These are phyloP conservation scores for Pomatorhinus ruficollis DNA, from an alignment of 2,113 vertebrate species.

Conservation along the genomic window DNA sequence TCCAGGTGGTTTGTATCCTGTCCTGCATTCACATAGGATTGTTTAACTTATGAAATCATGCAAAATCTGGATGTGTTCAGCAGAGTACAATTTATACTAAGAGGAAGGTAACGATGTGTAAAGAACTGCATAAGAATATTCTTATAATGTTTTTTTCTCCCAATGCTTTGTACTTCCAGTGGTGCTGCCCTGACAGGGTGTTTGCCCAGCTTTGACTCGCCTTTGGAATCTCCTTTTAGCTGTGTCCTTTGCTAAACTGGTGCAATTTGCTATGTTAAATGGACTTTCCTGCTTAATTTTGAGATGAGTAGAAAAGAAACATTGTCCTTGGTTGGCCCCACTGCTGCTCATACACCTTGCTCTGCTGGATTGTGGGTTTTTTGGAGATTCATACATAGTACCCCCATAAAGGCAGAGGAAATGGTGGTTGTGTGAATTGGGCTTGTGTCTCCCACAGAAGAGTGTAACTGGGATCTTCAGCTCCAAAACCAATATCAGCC, in stretches of 20 bases:
- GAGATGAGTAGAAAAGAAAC: not conserved
- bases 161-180: not conserved
- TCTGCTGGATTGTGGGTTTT: not conserved
- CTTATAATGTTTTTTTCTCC: not conserved
- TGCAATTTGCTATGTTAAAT: not conserved
- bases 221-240: not conserved
- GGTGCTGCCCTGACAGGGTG: not conserved
- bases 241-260: not conserved
- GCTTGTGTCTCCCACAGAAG: not conserved
- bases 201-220: not conserved
- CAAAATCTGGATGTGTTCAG: not conserved
- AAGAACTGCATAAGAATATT: not conserved
- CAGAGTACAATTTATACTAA: not conserved
- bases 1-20: not conserved
- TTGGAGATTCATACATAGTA: not conserved
- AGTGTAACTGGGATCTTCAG: not conserved
- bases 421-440: fast-evolving
- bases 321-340: too few species aligned
- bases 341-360: too few species aligned
- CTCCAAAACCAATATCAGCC: not conserved
- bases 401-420: not conserved
- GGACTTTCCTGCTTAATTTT: not conserved
- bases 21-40: not conserved
- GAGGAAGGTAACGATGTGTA: not conserved
- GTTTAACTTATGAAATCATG: not conserved